Conservation (phyloP, 2,797 vertebrate species). For the Lerista edwardsae region DNA sequence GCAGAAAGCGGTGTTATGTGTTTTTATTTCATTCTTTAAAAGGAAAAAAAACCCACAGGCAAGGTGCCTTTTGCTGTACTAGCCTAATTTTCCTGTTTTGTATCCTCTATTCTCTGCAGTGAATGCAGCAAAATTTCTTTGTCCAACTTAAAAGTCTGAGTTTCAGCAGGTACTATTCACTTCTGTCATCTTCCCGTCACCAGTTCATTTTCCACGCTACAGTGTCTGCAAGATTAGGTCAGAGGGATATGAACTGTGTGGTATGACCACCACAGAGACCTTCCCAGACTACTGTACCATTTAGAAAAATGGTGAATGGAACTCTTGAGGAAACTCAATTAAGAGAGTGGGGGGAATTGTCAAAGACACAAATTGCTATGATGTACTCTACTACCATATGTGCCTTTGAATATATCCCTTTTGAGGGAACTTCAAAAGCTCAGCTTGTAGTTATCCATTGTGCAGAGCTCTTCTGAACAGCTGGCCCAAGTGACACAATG, state of each 20-base stretch:
- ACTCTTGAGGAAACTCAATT: conserved; percentile 38
- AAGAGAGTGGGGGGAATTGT: conserved; percentile 17
- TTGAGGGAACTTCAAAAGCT: not conserved
- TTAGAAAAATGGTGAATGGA: conserved; percentile 19
- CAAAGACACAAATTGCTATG: conserved; percentile 10
- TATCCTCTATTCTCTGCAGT: not conserved
- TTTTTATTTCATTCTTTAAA: no score
- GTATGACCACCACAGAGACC: not conserved
- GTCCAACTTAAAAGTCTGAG: not conserved
- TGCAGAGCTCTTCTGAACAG: conserved; percentile 4
- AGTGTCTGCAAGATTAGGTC: not conserved
- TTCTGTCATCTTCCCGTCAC: not conserved
- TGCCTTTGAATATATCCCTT: conserved; percentile 13
- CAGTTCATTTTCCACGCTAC: not conserved
- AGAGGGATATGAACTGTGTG: not conserved
- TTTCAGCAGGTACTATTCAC: conserved; percentile 1
- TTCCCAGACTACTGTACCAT: not conserved
- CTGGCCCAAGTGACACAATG: conserved; percentile 7
- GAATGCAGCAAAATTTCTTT: not conserved
- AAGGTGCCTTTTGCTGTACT: not conserved
- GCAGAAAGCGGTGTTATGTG: no score
- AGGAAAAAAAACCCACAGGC: no score
- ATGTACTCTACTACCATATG: not conserved
- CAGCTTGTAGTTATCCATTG: conserved; percentile 9
- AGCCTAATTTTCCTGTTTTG: not conserved